Evolutionary conservation across 2,113 vertebrate genomes (phyloP).

Genomic region (Zosterops hypoxanthus): DNA sequence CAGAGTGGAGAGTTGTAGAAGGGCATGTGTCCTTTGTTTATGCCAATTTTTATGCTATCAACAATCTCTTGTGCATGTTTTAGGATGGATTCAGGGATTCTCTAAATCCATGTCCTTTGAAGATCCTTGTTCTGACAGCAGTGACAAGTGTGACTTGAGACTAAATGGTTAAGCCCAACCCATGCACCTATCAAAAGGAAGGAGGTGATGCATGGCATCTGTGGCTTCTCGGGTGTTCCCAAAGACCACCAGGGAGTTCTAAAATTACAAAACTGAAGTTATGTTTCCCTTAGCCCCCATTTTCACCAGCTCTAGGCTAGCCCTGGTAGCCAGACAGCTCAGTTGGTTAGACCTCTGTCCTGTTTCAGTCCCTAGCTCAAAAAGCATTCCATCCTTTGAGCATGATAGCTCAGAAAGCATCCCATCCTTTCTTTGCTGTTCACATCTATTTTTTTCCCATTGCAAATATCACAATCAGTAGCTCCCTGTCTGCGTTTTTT

Average conservation of each 20-base stretch:
- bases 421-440: background rate
- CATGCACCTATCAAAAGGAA: background rate
- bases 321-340: background rate
- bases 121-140: background rate
- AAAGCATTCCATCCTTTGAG: fast-evolving
- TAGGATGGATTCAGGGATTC: background rate
- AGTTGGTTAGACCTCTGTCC: background rate
- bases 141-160: background rate
- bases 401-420: background rate
- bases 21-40: background rate
- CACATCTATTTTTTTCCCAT: background rate
- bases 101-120: background rate
- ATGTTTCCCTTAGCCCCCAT: background rate
- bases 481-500: background rate
- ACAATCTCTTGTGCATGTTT: background rate
- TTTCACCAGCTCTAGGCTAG: background rate
- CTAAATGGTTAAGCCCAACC: background rate
- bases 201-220: fast-evolving
- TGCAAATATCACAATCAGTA: background rate
- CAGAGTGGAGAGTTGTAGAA: background rate
- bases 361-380: background rate
- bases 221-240: background rate
- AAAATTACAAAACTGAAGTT: background rate
- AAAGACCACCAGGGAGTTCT: background rate
- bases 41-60: background rate